Base-by-base conservation (phyloP, 2,797 vertebrate species). In the Hoplostethus mediterraneus region DNA sequence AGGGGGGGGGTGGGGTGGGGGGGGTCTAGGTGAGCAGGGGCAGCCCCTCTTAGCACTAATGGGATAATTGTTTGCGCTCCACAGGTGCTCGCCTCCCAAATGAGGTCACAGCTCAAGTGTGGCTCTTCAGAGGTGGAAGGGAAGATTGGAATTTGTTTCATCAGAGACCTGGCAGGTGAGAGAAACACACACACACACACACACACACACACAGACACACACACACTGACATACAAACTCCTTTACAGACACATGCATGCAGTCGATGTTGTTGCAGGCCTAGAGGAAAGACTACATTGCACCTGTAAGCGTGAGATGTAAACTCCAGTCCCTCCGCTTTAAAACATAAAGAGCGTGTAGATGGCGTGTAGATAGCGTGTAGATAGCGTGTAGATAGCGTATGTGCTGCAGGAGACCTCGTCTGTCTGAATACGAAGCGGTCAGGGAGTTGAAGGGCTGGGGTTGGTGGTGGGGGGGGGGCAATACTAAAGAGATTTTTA, bases 21-120 rank as follows among this genome's bases (percentile, higher is more conserved):
- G 1, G 44, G 92, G 93, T 86, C 52, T 73, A 89, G 87, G 88
- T 91, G 80, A 85, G 87, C 60, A 17, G 66, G 75, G 76, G 71
- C 73, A 49, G 78, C 61, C 84, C 85, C 87, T 85, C 75, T 95
- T 94, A 90, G 91, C 95, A 93, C 95, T 97, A 97, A 98, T 96
- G 93, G 96, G 95, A 95, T 97, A 97, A 97, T 96, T 96, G 95
- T 93, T 91, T 86, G 95, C 93, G 93, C 95, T 96, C 90, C 92
- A 92, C 95, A 97, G 96, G 96, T 97, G 96, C 95, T 90, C 79
- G 55, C 93, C 93, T 90, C 95, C 91, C 95, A 96, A 96, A 96
- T 93, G 95, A 96, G 96, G 96, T 97, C 96, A 97, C 93, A 95
- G 95, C 96, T 98, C 95, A 97, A 97, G 96, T 96, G 95, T 93